Evolutionary conservation across 1,140 invertebrate species (phyloP).

Genomic region (Ganaspis sp.): DNA sequence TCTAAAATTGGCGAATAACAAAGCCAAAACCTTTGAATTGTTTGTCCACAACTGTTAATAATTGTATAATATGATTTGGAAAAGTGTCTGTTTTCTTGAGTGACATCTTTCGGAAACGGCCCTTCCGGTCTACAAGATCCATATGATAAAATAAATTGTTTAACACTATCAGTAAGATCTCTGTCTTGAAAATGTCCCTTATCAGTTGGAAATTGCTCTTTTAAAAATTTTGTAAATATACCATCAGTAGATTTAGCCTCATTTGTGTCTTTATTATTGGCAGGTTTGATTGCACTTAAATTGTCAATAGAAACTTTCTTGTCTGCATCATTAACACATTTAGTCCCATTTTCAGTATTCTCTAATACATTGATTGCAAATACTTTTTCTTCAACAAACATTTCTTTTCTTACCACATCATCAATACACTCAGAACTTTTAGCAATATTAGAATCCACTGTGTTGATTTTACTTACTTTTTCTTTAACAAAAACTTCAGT

Average conservation of each 20-base stretch:
- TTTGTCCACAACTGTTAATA: slow-evolving; percentile 37
- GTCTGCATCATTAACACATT: neutral
- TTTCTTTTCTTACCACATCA: neutral
- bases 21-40: slow-evolving; percentile 43
- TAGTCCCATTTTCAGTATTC: too few species aligned
- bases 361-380: too few species aligned
- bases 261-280: neutral
- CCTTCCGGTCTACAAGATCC: slow-evolving; percentile 38
- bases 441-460: too few species aligned
- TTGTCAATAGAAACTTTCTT: neutral
- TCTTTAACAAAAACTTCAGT: too few species aligned
- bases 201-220: slow-evolving; percentile 37
- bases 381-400: neutral
- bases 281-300: too few species aligned
- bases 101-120: slow-evolving; percentile 39
- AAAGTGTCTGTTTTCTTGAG: slow-evolving; percentile 32
- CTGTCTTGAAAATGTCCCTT: slow-evolving; percentile 36
- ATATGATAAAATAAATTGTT: slow-evolving; percentile 35
- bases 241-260: neutral
- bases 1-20: slow-evolving; percentile 43
- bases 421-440: too few species aligned
- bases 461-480: too few species aligned
- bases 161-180: slow-evolving; percentile 37
- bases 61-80: slow-evolving; percentile 39
- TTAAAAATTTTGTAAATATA: neutral